A percentile compares a stretch with the other conserved stretches of the same genome.
Conservation (phyloP, 2,797 vertebrate genomes). For the Denticeps clupeoides region DNA sequence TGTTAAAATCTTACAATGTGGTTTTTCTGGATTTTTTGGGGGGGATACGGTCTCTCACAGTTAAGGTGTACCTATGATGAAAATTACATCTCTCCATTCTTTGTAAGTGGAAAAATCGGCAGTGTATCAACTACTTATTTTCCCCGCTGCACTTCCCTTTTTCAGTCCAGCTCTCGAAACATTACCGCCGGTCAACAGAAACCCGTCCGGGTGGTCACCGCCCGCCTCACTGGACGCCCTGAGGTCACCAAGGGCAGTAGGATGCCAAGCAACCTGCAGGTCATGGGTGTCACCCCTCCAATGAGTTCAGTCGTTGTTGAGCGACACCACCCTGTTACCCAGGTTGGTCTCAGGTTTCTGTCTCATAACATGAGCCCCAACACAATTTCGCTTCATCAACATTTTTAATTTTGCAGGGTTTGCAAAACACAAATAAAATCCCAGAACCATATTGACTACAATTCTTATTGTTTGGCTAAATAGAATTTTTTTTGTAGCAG, state of each 20-base stretch:
- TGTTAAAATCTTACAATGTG: no score
- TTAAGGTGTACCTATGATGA: no score
- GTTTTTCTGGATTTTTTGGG: no score
- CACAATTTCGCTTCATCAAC: no score
- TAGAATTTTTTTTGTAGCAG: no score
- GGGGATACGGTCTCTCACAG: no score
- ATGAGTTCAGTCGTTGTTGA: conserved; percentile 85
- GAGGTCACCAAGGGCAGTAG: conserved; percentile 57
- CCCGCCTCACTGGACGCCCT: conserved; percentile 68
- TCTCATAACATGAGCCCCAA: not conserved
- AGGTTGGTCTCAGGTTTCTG: no score
- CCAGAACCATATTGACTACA: no score
- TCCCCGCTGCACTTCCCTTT: not conserved
- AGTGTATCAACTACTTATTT: not conserved
- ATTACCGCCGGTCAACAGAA: conserved; percentile 79
- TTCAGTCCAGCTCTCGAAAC: conserved; percentile 62
- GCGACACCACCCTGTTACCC: conserved; percentile 83
- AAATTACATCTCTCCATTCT: no score
- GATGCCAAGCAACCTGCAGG: conserved; percentile 53
- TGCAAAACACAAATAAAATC: no score
- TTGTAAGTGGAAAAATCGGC: not conserved
- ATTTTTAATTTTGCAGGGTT: no score
- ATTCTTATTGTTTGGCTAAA: no score
- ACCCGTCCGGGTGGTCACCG: conserved; percentile 75
- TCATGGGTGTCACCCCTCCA: conserved; percentile 77